phyloP scores from a whole-genome alignment of 2,113 vertebrate species.

The Corydoras sp. region DNA sequence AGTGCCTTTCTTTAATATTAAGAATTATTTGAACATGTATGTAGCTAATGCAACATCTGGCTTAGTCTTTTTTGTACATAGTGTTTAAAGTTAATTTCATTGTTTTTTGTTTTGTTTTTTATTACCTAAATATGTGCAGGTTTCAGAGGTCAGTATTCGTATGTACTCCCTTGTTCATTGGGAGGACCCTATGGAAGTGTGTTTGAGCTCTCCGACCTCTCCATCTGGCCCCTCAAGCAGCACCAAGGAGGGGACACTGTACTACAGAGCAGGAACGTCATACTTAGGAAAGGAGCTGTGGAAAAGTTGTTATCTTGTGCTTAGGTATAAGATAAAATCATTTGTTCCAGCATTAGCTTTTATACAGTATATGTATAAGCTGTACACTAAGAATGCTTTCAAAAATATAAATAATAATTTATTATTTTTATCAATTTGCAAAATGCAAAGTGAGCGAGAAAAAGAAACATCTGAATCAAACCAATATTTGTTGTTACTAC shows the following conservation, averaged over 20 bases:
- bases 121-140: slow-evolving; percentile 56
- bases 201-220: slow-evolving; percentile 53
- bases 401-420: no score
- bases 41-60: no score
- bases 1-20: no score
- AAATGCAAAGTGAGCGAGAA: no score
- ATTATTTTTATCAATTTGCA: no score
- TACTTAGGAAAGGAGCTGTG: slow-evolving; percentile 93
- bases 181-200: slow-evolving; percentile 87
- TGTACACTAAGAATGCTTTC: no score
- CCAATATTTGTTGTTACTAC: no score
- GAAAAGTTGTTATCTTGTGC: slow-evolving; percentile 89
- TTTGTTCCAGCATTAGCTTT: no score
- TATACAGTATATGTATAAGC: no score
- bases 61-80: no score
- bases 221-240: slow-evolving; percentile 49
- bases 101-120: not conserved
- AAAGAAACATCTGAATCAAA: no score
- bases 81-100: not conserved
- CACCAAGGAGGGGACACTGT: slow-evolving; percentile 82
- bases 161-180: slow-evolving; percentile 93
- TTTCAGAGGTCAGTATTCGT: slow-evolving; percentile 69
- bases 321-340: slow-evolving; percentile 69
- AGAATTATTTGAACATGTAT: no score
- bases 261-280: slow-evolving; percentile 80